Evolutionary conservation across 2,113 vertebrate genomes (phyloP).

Genomic region (Thinocorus orbignyianus): DNA sequence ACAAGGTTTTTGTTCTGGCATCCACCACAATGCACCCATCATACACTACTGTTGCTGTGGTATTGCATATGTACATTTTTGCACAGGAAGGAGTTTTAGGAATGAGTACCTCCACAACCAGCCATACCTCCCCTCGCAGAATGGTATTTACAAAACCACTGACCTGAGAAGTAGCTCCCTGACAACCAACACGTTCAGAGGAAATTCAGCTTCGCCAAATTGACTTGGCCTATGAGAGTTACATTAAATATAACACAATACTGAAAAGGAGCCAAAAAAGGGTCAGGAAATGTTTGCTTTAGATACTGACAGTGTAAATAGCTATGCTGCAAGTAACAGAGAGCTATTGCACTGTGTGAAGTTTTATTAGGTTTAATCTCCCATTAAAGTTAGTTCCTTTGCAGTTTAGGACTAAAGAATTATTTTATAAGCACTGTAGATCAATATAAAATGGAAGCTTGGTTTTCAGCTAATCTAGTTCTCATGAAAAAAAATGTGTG

Average conservation of each 20-base stretch:
- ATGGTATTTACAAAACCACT: neutral
- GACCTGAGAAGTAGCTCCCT: conserved; percentile 1
- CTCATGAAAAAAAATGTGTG: neutral
- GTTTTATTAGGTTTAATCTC: conserved; percentile 42
- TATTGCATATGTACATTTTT: neutral
- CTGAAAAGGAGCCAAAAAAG: conserved; percentile 50
- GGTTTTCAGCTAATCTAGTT: conserved; percentile 1
- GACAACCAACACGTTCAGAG: conserved; percentile 21
- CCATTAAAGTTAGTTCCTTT: conserved; percentile 41
- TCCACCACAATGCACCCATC: neutral
- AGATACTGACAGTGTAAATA: conserved; percentile 38
- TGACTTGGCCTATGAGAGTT: neutral
- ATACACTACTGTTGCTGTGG: rapidly evolving
- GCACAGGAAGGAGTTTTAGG: neutral
- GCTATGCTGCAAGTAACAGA: conserved; percentile 14
- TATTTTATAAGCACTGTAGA: conserved; percentile 23
- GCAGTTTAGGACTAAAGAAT: neutral
- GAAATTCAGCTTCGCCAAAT: conserved; percentile 17
- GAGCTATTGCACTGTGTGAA: conserved; percentile 15
- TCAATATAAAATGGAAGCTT: conserved; percentile 37
- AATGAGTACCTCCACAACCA: neutral
- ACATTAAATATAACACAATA: conserved; percentile 47
- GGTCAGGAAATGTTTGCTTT: conserved; percentile 60
- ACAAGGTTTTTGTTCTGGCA: neutral
- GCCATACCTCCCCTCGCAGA: neutral